Evolutionary conservation across 2,797 vertebrate genomes (phyloP), one percentile per base, ranked within the genome.

Genomic region (Muscicapa striata): DNA sequence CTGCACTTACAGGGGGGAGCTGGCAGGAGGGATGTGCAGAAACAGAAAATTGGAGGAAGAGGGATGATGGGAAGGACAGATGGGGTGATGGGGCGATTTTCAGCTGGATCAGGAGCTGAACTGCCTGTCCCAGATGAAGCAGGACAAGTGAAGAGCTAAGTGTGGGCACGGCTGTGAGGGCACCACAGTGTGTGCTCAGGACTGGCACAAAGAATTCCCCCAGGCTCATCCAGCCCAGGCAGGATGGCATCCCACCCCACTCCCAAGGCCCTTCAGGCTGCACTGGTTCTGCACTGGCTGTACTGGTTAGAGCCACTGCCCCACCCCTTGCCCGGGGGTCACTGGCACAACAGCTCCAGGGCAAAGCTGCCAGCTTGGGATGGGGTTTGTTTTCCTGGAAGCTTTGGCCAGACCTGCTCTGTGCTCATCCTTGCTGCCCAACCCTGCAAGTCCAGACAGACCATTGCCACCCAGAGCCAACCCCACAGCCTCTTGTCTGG

Each of bases 131-230:
- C 4, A 5, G 11, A 30, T 6, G 26, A 45, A 46, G 67, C 2
- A 4, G 36, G 61, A 45, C 20, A 38, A 45, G 20, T 5, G 45
- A 59, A 67, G 30, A 45, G 32, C 40, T 17, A 36, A 69, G 38
- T 12, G 2, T 10, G 58, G 64, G 15, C 7, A 5, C 0, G 0
- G 10, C 30, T 64, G 8, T 0, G 3, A 78, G 38, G 38, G 21
- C 18, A 12, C 8, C 4, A 7, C 13, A 16, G n/a, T 2, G 15
- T 8, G 13, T 21, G 11, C 62, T 26, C 19, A 29, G 34, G 38
- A 34, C 48, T 67, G 90, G 58, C 70, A 57, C 62, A 21, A 34
- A 62, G 63, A 17, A 54, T 23, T 30, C 5, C 84, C 55, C 21
- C 24, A 11, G n/a, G 52, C 59, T 70, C 62, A 27, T 11, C 41